Evolutionary conservation across 2,113 vertebrate genomes (phyloP).

Genomic region (Indicator maculatus): DNA sequence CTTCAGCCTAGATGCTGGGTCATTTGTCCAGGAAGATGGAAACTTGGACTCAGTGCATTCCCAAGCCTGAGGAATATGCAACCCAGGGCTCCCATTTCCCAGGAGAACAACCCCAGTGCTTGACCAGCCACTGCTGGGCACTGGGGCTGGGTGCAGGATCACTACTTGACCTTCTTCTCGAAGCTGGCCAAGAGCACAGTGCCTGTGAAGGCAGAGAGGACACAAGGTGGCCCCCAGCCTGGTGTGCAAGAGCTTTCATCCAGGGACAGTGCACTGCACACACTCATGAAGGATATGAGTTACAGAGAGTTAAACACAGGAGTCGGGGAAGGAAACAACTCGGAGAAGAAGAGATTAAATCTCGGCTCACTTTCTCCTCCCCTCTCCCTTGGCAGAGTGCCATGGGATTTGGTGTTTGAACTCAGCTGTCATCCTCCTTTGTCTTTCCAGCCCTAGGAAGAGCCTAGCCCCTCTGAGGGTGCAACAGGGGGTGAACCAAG

Average conservation of each 20-base stretch:
- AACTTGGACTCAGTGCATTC: neutral
- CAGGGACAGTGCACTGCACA: neutral
- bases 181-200: neutral
- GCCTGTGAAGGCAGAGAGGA: neutral
- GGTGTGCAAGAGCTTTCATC: neutral
- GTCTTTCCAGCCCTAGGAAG: neutral
- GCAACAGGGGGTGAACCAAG: neutral
- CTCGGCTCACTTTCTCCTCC: neutral
- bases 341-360: neutral
- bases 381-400: neutral
- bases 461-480: neutral
- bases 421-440: neutral
- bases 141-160: neutral
- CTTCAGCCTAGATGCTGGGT: neutral
- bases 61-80: neutral
- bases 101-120: neutral
- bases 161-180: neutral
- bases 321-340: neutral
- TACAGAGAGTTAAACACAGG: neutral
- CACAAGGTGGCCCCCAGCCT: neutral
- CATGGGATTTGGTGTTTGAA: neutral
- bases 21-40: neutral
- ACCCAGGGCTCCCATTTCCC: neutral
- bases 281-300: neutral
- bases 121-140: neutral